Base-by-base conservation (phyloP, 1,140 invertebrate genomes). In the Phortica variegata region DNA sequence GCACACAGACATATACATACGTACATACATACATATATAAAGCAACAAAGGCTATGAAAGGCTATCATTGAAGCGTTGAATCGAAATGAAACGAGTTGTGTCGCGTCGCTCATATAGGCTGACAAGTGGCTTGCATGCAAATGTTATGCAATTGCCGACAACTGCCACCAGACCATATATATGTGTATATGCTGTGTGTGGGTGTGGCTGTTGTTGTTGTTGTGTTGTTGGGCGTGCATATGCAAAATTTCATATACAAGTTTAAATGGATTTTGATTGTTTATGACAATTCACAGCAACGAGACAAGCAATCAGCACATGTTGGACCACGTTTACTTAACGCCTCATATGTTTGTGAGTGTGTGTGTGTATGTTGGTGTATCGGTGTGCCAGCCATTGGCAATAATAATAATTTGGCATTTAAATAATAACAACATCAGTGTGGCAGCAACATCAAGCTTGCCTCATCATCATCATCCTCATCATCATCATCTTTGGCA, bases 251-350 rank as follows among this genome's bases (percentile, higher is more conserved):
- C 60, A 69, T 69, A 57, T 69, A 68, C 65, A 54, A 63, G 69
- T 69, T 68, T 63, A 68, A 68, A 68, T 68, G 63, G 63, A 68
- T 68, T 68, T 68, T 68, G 63, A 68, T 68, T 68, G 63, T 69
- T 68, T 68, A 68, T 68, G 63, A 68, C 60, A 65, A 63, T 63
- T 60, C 54, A n/a, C n/a, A n/a, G n/a, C n/a, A 52, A 60, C 54
- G 54, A 69, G 54, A 52, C 58, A 60, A 65, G 57, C 68, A 63
- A 60, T 49, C 56, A 54, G 44, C 41, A 47, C n/a, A n/a, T n/a
- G n/a, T n/a, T n/a, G n/a, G n/a, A n/a, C n/a, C n/a, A n/a, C 60
- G 56, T 59, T 68, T 34, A 34, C 13, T 9, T 13, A 34, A n/a
- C 32, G 13, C 13, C 6, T 8, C 13, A 34, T 12, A 29, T 29